Evolutionary conservation across 2,888 invertebrate species (phyloP).

Genomic region (Cephonodes hylas): DNA sequence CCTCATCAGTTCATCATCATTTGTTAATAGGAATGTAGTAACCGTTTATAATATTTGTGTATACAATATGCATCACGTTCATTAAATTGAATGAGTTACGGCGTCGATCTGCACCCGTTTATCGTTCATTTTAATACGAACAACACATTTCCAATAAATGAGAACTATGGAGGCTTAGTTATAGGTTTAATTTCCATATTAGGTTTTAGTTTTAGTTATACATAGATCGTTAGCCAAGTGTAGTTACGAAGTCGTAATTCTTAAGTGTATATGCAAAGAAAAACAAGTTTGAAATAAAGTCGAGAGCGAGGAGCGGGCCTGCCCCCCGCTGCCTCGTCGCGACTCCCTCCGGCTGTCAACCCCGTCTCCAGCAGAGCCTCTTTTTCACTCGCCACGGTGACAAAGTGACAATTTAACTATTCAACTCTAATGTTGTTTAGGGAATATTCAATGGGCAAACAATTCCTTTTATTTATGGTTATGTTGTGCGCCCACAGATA

Average conservation of each 20-base stretch:
- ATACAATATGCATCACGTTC: not conserved
- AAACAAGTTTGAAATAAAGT: constrained; percentile 31
- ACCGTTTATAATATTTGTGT: not conserved
- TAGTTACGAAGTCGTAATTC: not conserved
- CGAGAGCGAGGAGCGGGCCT: constrained; percentile 35
- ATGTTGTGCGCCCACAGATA: constrained; percentile 62
- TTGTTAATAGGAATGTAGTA: not conserved
- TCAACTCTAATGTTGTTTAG: constrained; percentile 76
- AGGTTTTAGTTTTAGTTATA: not conserved
- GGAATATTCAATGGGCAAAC: constrained; percentile 66
- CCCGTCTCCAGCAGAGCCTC: constrained; percentile 50
- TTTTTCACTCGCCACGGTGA: constrained; percentile 52
- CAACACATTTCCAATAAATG: not conserved
- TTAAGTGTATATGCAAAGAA: constrained; percentile 1
- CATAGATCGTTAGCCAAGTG: not conserved
- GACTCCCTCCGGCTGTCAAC: constrained; percentile 46
- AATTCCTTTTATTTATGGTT: constrained; percentile 72
- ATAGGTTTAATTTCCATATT: not conserved
- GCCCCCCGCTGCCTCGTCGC: constrained; percentile 38
- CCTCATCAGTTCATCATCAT: not conserved
- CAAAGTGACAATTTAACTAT: constrained; percentile 77
- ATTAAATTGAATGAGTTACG: not conserved
- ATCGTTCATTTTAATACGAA: not conserved
- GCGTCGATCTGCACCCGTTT: not conserved
- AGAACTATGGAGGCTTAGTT: not conserved